Conservation (phyloP, 2,797 vertebrate genomes). For the Acomys russatus region DNA sequence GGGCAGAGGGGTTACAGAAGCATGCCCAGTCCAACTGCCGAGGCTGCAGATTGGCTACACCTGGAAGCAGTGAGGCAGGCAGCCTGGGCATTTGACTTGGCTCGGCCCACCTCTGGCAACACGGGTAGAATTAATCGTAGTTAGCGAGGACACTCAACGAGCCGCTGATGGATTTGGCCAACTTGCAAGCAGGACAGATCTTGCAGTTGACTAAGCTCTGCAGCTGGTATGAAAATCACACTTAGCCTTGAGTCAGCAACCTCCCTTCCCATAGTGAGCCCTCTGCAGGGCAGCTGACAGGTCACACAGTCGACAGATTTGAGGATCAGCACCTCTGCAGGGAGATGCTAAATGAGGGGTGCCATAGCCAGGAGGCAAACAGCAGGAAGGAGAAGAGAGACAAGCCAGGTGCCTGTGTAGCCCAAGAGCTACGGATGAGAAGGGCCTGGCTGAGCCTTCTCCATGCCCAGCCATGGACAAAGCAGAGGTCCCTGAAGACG, state of each 20-base stretch:
- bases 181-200: slow-evolving; percentile 34
- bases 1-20: neutral
- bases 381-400: neutral
- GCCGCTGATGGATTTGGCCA: slow-evolving; percentile 32
- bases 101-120: neutral
- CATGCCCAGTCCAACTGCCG: neutral
- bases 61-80: neutral
- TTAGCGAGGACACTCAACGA: slow-evolving; percentile 31
- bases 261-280: neutral
- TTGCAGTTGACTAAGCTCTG: neutral
- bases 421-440: neutral
- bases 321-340: slow-evolving; percentile 22
- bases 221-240: slow-evolving; percentile 41
- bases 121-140: neutral
- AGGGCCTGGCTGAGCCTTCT: neutral
- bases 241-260: slow-evolving; percentile 69
- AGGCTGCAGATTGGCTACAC: neutral
- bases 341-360: slow-evolving; percentile 47
- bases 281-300: slow-evolving; percentile 28
- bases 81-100: slow-evolving; percentile 4
- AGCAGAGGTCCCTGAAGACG: neutral
- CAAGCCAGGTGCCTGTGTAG: neutral
- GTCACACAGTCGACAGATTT: slow-evolving; percentile 61
- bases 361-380: slow-evolving; percentile 36
- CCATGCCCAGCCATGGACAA: neutral